These are phyloP conservation scores for Agonopterix subpropinquella DNA, from an alignment of 2,888 invertebrate genomes.

Conservation along the genomic window DNA sequence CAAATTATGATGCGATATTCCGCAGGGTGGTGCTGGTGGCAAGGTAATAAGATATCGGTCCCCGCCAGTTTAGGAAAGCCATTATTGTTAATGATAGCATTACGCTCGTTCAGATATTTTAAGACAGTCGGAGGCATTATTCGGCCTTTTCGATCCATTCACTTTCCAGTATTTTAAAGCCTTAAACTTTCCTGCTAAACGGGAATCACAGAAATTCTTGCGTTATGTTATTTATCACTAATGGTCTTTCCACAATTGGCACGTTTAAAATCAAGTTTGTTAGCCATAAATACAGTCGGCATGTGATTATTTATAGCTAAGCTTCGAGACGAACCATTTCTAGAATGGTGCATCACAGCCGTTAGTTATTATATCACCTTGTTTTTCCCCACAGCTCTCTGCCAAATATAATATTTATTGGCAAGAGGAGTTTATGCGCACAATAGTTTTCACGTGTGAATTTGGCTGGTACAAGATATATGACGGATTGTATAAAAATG, in stretches of 20 bases:
- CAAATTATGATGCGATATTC: slow-evolving; percentile 43
- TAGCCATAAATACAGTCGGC: slow-evolving; percentile 42
- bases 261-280: slow-evolving; percentile 28
- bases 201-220: too few species aligned
- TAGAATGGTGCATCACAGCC: slow-evolving; percentile 35
- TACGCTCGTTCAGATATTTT: too few species aligned
- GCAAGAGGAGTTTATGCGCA: slow-evolving; percentile 12
- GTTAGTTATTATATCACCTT: slow-evolving; percentile 11
- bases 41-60: slow-evolving; percentile 46
- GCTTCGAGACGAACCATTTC: slow-evolving; percentile 35
- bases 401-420: slow-evolving; percentile 21
- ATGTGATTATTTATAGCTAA: slow-evolving; percentile 41
- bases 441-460: slow-evolving; percentile 9
- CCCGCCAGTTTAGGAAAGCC: slow-evolving; percentile 20
- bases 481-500: slow-evolving; percentile 20
- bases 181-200: too few species aligned
- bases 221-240: neutral
- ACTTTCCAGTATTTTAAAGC: too few species aligned
- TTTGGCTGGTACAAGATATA: slow-evolving; percentile 18
- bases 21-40: slow-evolving; percentile 69
- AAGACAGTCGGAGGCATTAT: too few species aligned
- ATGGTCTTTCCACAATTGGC: slow-evolving; percentile 10
- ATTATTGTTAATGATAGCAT: too few species aligned
- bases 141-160: too few species aligned
- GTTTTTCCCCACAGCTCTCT: slow-evolving; percentile 23